Evolutionary conservation across 2,113 vertebrate genomes (phyloP), one percentile per base, ranked within the genome.

Genomic region (Macaca nemestrina): DNA sequence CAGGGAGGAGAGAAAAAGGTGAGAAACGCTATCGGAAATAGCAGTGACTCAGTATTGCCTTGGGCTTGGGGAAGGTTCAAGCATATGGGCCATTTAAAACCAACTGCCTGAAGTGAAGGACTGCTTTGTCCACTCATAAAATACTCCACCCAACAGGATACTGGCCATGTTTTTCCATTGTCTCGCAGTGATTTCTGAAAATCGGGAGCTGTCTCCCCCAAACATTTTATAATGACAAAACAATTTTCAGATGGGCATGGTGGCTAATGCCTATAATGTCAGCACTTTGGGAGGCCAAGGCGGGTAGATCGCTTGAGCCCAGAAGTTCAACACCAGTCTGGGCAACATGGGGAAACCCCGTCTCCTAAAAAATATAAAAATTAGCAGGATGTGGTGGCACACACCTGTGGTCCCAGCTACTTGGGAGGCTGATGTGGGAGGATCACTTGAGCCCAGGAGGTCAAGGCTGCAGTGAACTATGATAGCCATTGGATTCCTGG

Each of bases 131-230:
- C 68, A 76, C n/a, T 92, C 89, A 61, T 50, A 91, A 95, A 88
- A 82, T 73, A 86, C 5, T 85, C 92, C 23, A 67, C 55, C 16
- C 59, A 90, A 55, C 38, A 93, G 82, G 64, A 89, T n/a, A 92
- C 3, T 70, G 43, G 32, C 45, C 25, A 80, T 82, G 79, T 17
- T 88, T 96, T 94, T 67, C 30, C 35, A 88, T 87, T 13, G 67
- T 75, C 40, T 95, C 72, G 48, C 45, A 72, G 52, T 88, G 43
- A 88, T 90, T 97, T 88, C 48, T 93, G 67, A 90, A 94, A 87
- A 84, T 14, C 64, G 32, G 40, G 13, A n/a, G 3, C 32, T 78
- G 1, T 70, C 32, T 64, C 48, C 40, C 72, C 30, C 52, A 83
- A 93, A 75, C 6, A 83, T 45, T 90, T 78, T 91, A 91, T 40